Evolutionary conservation across 30 jellyfish, hydroid and myxozoan species (phyloP).

Genomic region (Clytia hemisphaerica): DNA sequence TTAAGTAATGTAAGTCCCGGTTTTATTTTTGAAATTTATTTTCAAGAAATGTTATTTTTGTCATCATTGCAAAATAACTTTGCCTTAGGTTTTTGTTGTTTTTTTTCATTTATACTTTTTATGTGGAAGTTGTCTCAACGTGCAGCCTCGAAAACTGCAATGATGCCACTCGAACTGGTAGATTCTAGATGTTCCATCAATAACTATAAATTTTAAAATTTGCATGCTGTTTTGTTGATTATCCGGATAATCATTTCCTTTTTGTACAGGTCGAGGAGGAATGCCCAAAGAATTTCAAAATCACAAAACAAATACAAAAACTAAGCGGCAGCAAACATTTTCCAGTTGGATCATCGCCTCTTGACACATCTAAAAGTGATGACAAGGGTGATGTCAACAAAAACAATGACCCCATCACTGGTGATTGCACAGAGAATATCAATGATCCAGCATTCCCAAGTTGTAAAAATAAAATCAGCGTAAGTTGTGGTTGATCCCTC

Average conservation of each 20-base stretch:
- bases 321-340: too few relatives aligned
- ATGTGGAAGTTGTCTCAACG: too few relatives aligned
- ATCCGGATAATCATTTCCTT: too few relatives aligned
- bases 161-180: too few relatives aligned
- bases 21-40: neutral
- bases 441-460: constrained; percentile 69
- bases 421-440: neutral
- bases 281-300: constrained; percentile 18
- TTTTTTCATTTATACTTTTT: neutral
- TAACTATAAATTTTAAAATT: too few relatives aligned
- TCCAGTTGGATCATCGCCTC: too few relatives aligned
- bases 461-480: constrained; percentile 53
- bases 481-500: too few relatives aligned
- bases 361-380: neutral
- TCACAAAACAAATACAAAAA: neutral
- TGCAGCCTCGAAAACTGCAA: too few relatives aligned
- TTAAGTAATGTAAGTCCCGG: constrained; percentile 49
- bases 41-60: neutral
- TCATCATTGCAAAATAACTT: neutral
- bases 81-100: neutral
- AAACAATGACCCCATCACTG: too few relatives aligned
- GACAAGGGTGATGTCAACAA: neutral
- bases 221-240: too few relatives aligned
- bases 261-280: constrained; percentile 24
- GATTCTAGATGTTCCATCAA: too few relatives aligned